Evolutionary conservation across 2,797 vertebrate genomes (phyloP).

Genomic region (Pseudopleuronectes americanus): DNA sequence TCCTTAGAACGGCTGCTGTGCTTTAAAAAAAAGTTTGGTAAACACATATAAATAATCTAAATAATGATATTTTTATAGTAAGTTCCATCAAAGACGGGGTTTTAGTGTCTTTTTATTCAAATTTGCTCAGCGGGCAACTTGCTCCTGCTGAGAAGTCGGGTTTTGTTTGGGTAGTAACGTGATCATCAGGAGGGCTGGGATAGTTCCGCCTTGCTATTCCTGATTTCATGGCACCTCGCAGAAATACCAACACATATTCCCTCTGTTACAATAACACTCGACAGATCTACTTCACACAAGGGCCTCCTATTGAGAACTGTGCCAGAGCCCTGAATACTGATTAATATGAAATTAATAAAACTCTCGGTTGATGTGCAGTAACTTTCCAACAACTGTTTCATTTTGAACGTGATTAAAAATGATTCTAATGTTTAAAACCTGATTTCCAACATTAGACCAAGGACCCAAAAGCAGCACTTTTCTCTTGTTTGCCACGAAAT

Average conservation of each 20-base stretch:
- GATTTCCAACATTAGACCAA: constrained; percentile 32
- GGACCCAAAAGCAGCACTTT: constrained; percentile 71
- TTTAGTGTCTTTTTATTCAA: neutral
- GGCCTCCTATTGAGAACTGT: constrained; percentile 70
- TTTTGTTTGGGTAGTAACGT: constrained; percentile 12
- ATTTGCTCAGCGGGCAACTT: constrained; percentile 10
- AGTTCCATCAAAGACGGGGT: neutral
- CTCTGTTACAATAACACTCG: constrained; percentile 75
- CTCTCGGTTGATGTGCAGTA: constrained; percentile 50
- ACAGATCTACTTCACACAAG: constrained; percentile 77
- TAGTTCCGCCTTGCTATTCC: constrained; percentile 38
- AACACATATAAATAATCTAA: neutral
- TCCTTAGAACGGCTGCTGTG: neutral
- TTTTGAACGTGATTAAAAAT: constrained; percentile 68
- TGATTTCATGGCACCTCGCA: constrained; percentile 57
- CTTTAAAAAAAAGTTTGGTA: neutral
- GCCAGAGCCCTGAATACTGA: constrained; percentile 68
- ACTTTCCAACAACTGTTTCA: constrained; percentile 55
- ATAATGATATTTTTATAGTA: neutral
- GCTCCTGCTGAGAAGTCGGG: neutral
- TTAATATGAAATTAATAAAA: constrained; percentile 80
- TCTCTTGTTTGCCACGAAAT: constrained; percentile 78
- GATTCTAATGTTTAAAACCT: constrained; percentile 63
- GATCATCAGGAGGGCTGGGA: constrained; percentile 18
- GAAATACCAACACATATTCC: constrained; percentile 66